Conservation (phyloP, 2,113 vertebrate species). For the Gobius niger region DNA sequence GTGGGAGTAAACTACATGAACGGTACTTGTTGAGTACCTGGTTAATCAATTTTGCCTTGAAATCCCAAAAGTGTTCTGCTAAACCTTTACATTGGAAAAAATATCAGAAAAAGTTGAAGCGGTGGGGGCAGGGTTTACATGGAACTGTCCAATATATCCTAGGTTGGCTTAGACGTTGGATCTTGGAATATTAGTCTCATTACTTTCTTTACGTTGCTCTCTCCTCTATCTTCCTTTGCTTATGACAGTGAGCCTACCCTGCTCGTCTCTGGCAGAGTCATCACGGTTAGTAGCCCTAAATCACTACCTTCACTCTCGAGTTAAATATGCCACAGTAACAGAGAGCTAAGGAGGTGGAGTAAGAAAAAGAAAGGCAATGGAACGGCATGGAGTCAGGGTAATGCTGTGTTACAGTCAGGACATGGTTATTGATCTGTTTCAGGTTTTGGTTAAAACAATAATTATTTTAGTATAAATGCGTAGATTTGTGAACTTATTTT, state of each 20-base stretch:
- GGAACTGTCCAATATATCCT: slow-evolving; percentile 74
- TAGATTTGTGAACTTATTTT: too few species aligned
- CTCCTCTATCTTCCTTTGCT: slow-evolving; percentile 35
- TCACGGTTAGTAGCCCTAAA: slow-evolving; percentile 78
- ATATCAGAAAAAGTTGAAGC: slow-evolving; percentile 52
- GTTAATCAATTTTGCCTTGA: slow-evolving; percentile 72
- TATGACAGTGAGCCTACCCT: slow-evolving; percentile 77
- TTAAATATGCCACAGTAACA: slow-evolving; percentile 75
- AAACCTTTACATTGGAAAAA: slow-evolving; percentile 67
- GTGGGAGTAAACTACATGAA: slow-evolving; percentile 42
- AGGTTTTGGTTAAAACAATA: slow-evolving; percentile 42
- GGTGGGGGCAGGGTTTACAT: slow-evolving; percentile 52
- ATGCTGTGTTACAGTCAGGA: slow-evolving; percentile 48
- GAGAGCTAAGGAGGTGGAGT: slow-evolving; percentile 33
- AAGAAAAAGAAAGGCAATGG: slow-evolving; percentile 32
- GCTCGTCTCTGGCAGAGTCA: slow-evolving; percentile 80
- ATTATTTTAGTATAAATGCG: slow-evolving; percentile 2
- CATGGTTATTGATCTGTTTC: slow-evolving; percentile 58
- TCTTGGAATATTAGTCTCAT: slow-evolving; percentile 73
- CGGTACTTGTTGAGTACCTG: slow-evolving; percentile 65
- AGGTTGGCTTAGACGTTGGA: slow-evolving; percentile 69
- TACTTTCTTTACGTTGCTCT: slow-evolving; percentile 24
- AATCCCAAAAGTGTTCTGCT: slow-evolving; percentile 65
- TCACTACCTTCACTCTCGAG: slow-evolving; percentile 78
- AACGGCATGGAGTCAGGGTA: slow-evolving; percentile 28